Base-by-base conservation (phyloP, 30 jellyfish, hydroid and myxozoan genomes). In the Calvadosia cruxmelitensis region DNA sequence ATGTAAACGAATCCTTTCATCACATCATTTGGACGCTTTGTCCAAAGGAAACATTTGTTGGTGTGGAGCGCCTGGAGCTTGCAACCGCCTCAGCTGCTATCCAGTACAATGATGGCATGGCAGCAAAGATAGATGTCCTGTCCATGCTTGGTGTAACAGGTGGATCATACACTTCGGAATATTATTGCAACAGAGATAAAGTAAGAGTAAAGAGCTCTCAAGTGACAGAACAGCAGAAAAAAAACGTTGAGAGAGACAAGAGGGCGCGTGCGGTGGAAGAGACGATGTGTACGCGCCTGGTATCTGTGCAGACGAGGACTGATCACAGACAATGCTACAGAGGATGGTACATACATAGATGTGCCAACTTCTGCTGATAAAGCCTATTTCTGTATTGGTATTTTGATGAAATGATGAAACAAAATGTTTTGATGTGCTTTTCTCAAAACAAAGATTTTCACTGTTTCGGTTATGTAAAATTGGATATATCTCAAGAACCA, bases 1-100 rank as follows among this genome's bases (percentile, higher is more conserved):
- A 53, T 53, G 69, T 53, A 3, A 53, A 53, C 31, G 69, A 53
- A 24, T 53, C 69, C 12, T 24, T 53, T 24, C 69, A 53, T 53
- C 69, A 53, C 27, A 13, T 53, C 12, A 53, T 53, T 27, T 53
- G 69, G 69, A 15, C 27, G 10, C 27, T 53, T 13, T 53, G n/a
- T n/a, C 61, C 61, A 12, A 48, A 48, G n/a, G n/a, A n/a, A 48
- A n/a, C 16, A 10, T 48, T 48, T 48, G 61, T 48, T 48, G 61
- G 61, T n/a, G 12, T 12, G 61, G n/a, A n/a, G n/a, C 61, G 61
- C 61, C n/a, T 48, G 12, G 61, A 48, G 16, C 12, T 48, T 48
- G 61, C 61, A 10, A n/a, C n/a, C n/a, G 12, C 16, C n/a, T 48
- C 61, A 10, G 61, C 61, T 10, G 61, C n/a, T 48, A 12, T 48